phyloP scores from a whole-genome alignment of 2,797 vertebrate genomes.

The Masticophis lateralis region DNA sequence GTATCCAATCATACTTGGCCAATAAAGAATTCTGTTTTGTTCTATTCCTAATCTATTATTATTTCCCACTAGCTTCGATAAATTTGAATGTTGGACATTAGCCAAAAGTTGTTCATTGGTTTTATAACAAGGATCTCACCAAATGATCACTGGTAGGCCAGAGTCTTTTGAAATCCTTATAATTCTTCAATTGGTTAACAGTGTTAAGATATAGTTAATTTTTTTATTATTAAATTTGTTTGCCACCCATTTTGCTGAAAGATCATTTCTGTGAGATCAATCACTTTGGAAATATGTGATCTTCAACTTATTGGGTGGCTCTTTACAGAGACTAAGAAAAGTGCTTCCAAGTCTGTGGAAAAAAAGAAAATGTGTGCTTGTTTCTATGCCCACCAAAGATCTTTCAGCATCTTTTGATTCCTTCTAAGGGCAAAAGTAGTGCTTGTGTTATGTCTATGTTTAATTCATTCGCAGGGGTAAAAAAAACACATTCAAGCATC shows the following conservation, averaged over 20 bases:
- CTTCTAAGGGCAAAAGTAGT: slow-evolving; percentile 63
- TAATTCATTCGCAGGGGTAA: slow-evolving; percentile 11
- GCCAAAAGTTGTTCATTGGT: not conserved
- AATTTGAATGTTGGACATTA: not conserved
- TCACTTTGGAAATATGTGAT: not conserved
- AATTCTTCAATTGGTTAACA: not conserved
- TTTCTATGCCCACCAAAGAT: slow-evolving; percentile 7
- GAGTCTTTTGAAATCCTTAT: not conserved
- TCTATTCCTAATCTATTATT: not conserved
- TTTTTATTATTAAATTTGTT: not conserved
- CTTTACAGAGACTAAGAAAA: not conserved
- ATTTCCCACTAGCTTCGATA: not conserved
- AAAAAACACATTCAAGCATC: not conserved
- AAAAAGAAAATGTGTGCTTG: not conserved
- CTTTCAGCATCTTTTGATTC: slow-evolving; percentile 49
- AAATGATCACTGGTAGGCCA: not conserved
- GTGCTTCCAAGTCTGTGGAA: not conserved
- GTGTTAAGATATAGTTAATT: not conserved
- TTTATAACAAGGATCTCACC: not conserved
- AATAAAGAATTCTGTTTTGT: not conserved
- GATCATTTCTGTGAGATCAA: not conserved
- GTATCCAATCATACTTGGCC: not conserved
- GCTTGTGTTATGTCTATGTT: slow-evolving; percentile 58
- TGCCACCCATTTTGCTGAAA: not conserved
- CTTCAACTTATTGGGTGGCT: not conserved